These are phyloP conservation scores for Chromobotia macracanthus DNA, from an alignment of 2,797 vertebrate species.

Conservation along the genomic window DNA sequence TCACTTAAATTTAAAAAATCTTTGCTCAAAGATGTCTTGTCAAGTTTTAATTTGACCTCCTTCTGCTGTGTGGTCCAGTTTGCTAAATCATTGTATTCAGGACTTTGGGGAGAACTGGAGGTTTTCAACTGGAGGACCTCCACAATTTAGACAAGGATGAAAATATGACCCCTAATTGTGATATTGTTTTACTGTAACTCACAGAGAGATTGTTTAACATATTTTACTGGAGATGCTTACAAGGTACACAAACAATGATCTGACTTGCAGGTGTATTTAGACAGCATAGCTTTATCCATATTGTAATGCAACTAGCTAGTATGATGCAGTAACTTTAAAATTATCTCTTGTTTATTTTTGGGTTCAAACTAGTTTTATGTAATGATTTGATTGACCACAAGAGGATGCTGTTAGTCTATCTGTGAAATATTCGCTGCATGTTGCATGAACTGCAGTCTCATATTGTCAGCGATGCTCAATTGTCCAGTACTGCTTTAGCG, in stretches of 20 bases:
- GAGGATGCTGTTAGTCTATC: conserved; percentile 51
- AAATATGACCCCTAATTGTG: background rate
- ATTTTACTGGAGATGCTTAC: background rate
- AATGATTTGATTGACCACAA: conserved; percentile 40
- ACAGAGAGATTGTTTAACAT: conserved; percentile 12
- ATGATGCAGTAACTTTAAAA: conserved; percentile 15
- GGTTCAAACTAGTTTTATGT: background rate
- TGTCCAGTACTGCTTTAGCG: conserved; percentile 33
- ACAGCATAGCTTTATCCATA: conserved; percentile 20
- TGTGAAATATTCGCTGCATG: conserved; percentile 26
- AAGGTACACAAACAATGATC: conserved; percentile 31
- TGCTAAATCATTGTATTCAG: background rate
- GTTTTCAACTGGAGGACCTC: background rate
- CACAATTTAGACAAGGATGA: background rate
- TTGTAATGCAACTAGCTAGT: conserved; percentile 14
- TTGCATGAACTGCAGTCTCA: conserved; percentile 18
- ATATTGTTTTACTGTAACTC: background rate
- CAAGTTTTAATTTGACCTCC: conserved; percentile 6
- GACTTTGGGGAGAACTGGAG: background rate
- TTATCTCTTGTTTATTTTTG: too few relatives aligned
- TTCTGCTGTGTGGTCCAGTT: conserved; percentile 28
- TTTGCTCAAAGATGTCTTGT: too few relatives aligned
- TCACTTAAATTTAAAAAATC: background rate
- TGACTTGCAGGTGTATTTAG: conserved; percentile 12
- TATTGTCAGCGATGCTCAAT: background rate